Conservation (phyloP, 1,140 invertebrate species). For the Chironomus tepperi region DNA sequence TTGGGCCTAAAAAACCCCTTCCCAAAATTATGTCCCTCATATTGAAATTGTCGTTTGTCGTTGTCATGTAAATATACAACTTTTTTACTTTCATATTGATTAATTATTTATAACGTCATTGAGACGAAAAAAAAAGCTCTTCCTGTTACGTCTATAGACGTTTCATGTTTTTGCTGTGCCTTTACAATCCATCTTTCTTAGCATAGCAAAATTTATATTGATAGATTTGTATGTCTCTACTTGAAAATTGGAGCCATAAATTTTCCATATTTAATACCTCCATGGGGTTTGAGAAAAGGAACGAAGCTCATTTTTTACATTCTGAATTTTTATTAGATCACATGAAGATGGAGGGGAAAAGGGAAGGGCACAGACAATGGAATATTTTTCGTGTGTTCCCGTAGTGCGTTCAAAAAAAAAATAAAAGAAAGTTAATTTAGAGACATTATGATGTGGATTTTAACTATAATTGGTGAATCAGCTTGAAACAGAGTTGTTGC, state of each 20-base stretch:
- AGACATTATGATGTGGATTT: too few species aligned
- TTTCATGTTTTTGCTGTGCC: too few species aligned
- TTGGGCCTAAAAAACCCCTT: not conserved
- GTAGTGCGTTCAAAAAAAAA: too few species aligned
- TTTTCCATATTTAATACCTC: not conserved
- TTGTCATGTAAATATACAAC: not conserved
- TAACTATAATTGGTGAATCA: too few species aligned
- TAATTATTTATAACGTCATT: conserved; percentile 4
- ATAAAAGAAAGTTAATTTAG: too few species aligned
- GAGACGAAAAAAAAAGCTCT: not conserved
- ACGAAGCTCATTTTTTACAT: too few species aligned
- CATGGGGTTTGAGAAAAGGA: not conserved
- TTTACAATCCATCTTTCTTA: not conserved
- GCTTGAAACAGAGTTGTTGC: too few species aligned
- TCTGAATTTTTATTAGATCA: too few species aligned
- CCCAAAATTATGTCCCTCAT: too few species aligned
- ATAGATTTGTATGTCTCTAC: not conserved
- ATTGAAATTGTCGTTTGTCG: not conserved
- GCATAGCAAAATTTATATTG: not conserved
- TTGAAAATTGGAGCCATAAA: conserved; percentile 1
- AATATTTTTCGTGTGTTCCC: too few species aligned
- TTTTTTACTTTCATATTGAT: not conserved
- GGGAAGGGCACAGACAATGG: too few species aligned
- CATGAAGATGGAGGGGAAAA: too few species aligned
- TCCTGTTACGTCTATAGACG: not conserved